Base-by-base conservation (phyloP, 1,140 invertebrate genomes). In the Caenorhabditis briggsae region DNA sequence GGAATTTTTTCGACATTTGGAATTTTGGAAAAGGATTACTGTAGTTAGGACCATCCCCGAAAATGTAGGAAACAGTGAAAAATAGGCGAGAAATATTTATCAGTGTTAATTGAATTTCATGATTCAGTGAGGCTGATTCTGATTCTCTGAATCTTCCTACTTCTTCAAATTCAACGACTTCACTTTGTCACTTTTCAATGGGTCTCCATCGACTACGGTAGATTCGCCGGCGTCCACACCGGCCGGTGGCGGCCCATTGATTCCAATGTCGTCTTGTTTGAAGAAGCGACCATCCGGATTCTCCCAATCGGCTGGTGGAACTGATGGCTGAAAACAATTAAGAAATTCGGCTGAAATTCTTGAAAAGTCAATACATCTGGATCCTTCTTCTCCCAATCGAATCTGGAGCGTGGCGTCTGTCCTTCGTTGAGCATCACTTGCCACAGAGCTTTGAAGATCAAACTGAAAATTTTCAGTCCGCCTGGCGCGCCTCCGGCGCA, bases 351-450 rank as follows among this genome's bases (percentile, higher is more conserved):
- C 48, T 46, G 65, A n/a, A 6, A 50, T 46, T 48, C 33, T 23
- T 20, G 2, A 43, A 64, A 16, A 12, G 9, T 25, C 33, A 8
- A 48, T 64, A 48, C 59, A 20, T 70, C 59, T 46, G 23, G 23
- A 8, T 59, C 23, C 23, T 87, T 74, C 14, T 9, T 78, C 46
- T 88, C 88, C 88, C 88, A 88, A 74, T 88, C 88, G 70, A 86
- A 88, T 53, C 33, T 7, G 12, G 70, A 78, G 9, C 46, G 16
- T 14, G 70, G 43, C 6, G 43, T 78, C 33, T 43, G 25, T 11
- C 33, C 33, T 14, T 50, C 43, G n/a, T 78, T 50, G 8, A 43
- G 14, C 70, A 78, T 78, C 46, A 78, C 70, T 53, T 78, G 70
- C 70, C 70, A 78, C 18, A 78, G 11, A 23, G 46, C 25, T 50